phyloP scores from a whole-genome alignment of 2,888 invertebrate genomes.

The Caenorhabditis sp. region DNA sequence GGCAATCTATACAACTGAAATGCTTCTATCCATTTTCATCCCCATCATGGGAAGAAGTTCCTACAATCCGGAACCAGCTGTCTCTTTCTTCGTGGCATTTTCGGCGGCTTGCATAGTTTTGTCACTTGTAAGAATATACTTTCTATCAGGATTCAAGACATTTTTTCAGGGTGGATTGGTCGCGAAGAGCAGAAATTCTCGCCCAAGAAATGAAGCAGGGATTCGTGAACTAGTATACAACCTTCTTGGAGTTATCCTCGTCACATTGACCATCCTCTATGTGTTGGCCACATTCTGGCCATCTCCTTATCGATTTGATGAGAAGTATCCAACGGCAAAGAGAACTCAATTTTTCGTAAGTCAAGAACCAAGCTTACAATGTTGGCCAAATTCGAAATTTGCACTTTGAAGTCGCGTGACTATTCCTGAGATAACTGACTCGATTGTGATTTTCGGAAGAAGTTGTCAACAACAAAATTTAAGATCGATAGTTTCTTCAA shows the following conservation, averaged over 20 bases:
- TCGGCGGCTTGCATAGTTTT: constrained; percentile 64
- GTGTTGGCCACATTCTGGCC: constrained; percentile 65
- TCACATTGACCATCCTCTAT: constrained; percentile 62
- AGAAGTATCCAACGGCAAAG: constrained; percentile 73
- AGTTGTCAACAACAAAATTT: too few species aligned
- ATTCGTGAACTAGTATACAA: constrained; percentile 49
- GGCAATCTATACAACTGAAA: constrained; percentile 71
- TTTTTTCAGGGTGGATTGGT: constrained; percentile 58
- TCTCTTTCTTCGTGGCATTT: constrained; percentile 70
- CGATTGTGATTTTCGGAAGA: too few species aligned
- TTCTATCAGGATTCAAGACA: not conserved
- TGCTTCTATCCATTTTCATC: constrained; percentile 74
- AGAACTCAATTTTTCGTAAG: constrained; percentile 77
- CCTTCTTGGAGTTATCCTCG: constrained; percentile 62
- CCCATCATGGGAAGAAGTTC: constrained; percentile 77
- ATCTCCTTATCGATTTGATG: constrained; percentile 68
- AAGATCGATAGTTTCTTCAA: too few species aligned
- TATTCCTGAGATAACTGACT: too few species aligned
- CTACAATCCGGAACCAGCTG: constrained; percentile 72
- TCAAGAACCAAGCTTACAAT: too few species aligned
- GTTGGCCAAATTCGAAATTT: too few species aligned
- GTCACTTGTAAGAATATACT: constrained; percentile 58
- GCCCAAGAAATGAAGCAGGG: constrained; percentile 43
- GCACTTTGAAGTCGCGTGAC: too few species aligned
- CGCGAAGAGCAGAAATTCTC: constrained; percentile 43